Evolutionary conservation across 2,888 invertebrate species (phyloP).

Genomic region (Leptopterna dolabrata): DNA sequence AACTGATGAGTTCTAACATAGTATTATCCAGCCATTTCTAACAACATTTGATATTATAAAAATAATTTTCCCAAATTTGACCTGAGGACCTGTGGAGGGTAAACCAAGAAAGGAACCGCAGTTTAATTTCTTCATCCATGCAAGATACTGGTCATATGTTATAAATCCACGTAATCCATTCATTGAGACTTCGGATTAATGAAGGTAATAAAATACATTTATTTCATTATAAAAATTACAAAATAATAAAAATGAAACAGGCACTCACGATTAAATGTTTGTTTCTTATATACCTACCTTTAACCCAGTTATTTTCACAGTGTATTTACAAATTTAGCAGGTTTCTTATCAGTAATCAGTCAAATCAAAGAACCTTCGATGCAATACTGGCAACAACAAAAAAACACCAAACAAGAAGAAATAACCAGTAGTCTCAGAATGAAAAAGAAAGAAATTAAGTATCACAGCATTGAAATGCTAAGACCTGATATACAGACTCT

Average conservation of each 20-base stretch:
- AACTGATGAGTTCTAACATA: too few relatives aligned
- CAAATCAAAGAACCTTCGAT: not conserved
- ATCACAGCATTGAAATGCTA: constrained; percentile 39
- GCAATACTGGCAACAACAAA: not conserved
- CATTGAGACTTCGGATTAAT: not conserved
- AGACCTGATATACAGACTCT: not conserved
- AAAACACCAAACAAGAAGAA: not conserved
- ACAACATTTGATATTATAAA: too few relatives aligned
- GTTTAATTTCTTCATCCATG: too few relatives aligned
- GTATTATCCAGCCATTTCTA: too few relatives aligned
- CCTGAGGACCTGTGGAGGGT: too few relatives aligned
- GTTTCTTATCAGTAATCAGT: constrained; percentile 21
- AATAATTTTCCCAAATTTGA: too few relatives aligned
- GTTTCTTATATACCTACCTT: not conserved
- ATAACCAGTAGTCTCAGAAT: not conserved
- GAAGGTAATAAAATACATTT: not conserved
- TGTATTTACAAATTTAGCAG: not conserved
- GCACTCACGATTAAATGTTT: not conserved
- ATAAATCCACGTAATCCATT: too few relatives aligned
- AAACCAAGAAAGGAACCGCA: too few relatives aligned
- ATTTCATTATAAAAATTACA: constrained; percentile 21
- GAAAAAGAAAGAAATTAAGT: not conserved
- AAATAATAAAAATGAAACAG: not conserved
- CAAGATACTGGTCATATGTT: too few relatives aligned
- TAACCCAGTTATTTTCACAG: not conserved